These are phyloP conservation scores for Antrozous pallidus DNA, from an alignment of 2,797 vertebrate genomes.

Conservation along the genomic window DNA sequence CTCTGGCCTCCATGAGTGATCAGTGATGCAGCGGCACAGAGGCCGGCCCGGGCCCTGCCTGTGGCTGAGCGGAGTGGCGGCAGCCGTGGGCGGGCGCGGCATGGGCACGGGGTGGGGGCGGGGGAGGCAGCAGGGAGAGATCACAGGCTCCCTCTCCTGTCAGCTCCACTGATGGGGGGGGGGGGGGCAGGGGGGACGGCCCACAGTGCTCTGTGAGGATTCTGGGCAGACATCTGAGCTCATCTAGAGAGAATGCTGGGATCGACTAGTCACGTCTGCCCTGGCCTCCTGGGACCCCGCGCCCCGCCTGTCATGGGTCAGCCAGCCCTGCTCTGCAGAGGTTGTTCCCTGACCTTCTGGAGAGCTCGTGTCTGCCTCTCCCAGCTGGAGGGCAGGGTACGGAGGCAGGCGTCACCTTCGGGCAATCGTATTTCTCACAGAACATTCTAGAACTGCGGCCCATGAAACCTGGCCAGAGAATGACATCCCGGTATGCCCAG, in stretches of 20 bases:
- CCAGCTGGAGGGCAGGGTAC: not conserved
- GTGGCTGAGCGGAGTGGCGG: not conserved
- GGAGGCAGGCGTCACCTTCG: not conserved
- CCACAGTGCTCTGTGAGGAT: not conserved
- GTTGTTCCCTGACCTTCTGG: not conserved
- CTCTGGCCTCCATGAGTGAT: not conserved
- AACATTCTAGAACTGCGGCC: not conserved
- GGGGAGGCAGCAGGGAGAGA: too few relatives aligned
- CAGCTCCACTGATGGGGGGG: not conserved
- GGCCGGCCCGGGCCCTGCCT: not conserved
- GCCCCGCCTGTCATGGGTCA: not conserved
- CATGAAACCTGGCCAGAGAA: not conserved
- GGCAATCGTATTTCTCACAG: not conserved
- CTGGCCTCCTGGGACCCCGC: not conserved
- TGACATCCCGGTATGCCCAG: accelerated
- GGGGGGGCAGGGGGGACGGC: not conserved
- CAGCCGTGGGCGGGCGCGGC: too few relatives aligned
- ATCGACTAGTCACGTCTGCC: not conserved
- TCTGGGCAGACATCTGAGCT: not conserved
- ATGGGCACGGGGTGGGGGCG: too few relatives aligned
- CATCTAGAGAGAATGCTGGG: not conserved
- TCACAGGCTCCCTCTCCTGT: accelerated
- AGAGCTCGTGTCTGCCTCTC: not conserved
- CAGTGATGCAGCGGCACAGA: not conserved
- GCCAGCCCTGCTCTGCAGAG: not conserved